Evolutionary conservation across 2,113 vertebrate species (phyloP), one percentile per base, ranked within the genome.

Genomic region (Cinclus mexicanus): DNA sequence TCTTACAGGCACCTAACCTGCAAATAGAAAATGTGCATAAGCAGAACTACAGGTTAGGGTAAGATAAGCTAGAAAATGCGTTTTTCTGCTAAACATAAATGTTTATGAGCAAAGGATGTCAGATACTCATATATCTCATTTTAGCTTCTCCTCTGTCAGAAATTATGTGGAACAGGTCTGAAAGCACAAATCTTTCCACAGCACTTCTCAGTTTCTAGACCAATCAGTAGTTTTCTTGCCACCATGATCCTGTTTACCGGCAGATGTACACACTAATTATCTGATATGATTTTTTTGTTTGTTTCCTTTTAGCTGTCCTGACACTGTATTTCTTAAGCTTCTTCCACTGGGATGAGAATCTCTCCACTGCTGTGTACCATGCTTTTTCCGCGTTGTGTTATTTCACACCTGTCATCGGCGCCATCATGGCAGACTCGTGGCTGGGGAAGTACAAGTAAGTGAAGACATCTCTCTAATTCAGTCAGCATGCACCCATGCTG

Each of bases 401-500:
- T 96, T 99, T 99, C 97, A 99, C 99, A 7, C 99, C 99, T 35
- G 95, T 99, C 57, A 94, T 99, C 22, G 99, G 99, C 86, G 99
- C 99, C 46, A 85, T 99, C 96, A 99, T 99, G 69, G 99, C 99
- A 42, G 99, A 99, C 96, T 99, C 99, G 3, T 99, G 99, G 99
- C 96, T 99, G 74, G 99, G 99, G 26, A 99, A 99, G 97, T 99
- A 98, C 97, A 99, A 97, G 99, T 99, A 97, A 98, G 99, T 52
- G 64, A 76, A 59, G 55, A 46, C 42, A 44, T 20, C 12, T 75
- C 15, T 84, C 24, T 75, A 10, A 26, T 60, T 89, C 63, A 72
- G 25, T 15, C 33, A 63, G 56, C 35, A 7, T 33, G 18, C 12
- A 37, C 23, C 0, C 2, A 31, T 17, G 26, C 31, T 23, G 3